These are phyloP conservation scores for Euplexia lucipara DNA, from an alignment of 2,888 invertebrate genomes.

Conservation along the genomic window DNA sequence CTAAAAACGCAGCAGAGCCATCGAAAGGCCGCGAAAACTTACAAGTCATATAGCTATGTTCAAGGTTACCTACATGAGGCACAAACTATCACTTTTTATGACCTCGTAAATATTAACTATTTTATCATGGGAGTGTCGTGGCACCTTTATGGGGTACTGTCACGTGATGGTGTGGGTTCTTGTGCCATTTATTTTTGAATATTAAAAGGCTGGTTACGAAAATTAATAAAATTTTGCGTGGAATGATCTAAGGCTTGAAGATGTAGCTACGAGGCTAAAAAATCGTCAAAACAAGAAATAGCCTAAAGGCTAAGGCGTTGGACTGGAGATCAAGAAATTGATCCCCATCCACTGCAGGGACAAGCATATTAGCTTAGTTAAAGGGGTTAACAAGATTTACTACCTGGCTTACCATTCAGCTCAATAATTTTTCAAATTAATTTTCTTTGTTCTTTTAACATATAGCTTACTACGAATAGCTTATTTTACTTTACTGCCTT, in stretches of 20 bases:
- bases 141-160: conserved; percentile 40
- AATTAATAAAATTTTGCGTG: neutral
- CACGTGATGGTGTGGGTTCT: conserved; percentile 43
- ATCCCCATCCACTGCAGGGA: no score
- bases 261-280: no score
- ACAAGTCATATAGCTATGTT: conserved; percentile 26
- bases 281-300: no score
- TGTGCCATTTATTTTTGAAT: conserved; percentile 16
- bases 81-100: conserved; percentile 51
- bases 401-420: no score
- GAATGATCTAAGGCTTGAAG: neutral
- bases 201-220: conserved; percentile 9
- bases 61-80: conserved; percentile 35
- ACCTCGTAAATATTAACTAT: conserved; percentile 50
- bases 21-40: conserved; percentile 22
- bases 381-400: no score
- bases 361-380: no score
- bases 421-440: no score
- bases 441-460: no score
- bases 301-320: no score
- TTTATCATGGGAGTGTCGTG: conserved; percentile 57
- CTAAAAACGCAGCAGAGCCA: neutral
- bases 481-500: no score
- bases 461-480: no score
- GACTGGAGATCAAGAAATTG: no score